These are phyloP conservation scores for Caenorhabditis imperialis DNA, from an alignment of 2,888 invertebrate species.

Conservation along the genomic window DNA sequence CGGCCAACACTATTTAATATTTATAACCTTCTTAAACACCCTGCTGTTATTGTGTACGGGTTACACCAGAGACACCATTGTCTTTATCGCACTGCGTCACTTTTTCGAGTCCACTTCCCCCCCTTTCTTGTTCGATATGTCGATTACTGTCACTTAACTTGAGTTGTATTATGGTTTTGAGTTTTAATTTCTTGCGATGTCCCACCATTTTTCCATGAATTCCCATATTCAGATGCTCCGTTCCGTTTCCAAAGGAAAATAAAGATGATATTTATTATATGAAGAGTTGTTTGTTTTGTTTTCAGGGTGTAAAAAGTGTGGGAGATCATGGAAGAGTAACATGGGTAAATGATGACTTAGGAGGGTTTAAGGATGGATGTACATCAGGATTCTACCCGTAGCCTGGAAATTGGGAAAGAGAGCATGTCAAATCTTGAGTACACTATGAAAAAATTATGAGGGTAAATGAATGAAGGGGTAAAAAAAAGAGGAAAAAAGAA, in stretches of 20 bases:
- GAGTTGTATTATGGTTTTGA: no score
- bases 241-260: no score
- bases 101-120: conserved; percentile 40
- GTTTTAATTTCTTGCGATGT: no score
- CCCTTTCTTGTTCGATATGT: neutral
- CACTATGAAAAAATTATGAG: conserved; percentile 1
- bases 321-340: conserved; percentile 19
- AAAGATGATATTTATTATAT: no score
- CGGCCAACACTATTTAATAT: neutral
- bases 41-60: conserved; percentile 43
- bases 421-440: conserved; percentile 52
- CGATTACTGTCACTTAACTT: no score
- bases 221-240: no score
- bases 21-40: conserved; percentile 13
- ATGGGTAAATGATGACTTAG: conserved; percentile 30
- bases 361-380: conserved; percentile 38
- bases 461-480: no score
- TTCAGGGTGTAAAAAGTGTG: neutral
- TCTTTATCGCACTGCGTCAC: conserved; percentile 32
- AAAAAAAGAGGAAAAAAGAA: neutral
- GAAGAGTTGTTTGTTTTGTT: no score
- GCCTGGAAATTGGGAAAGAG: conserved; percentile 42
- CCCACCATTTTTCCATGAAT: no score
- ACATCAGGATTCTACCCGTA: conserved; percentile 45
- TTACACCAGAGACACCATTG: conserved; percentile 23